These are phyloP conservation scores for Sapayoa aenigma DNA, from an alignment of 2,113 vertebrate species.

Conservation along the genomic window DNA sequence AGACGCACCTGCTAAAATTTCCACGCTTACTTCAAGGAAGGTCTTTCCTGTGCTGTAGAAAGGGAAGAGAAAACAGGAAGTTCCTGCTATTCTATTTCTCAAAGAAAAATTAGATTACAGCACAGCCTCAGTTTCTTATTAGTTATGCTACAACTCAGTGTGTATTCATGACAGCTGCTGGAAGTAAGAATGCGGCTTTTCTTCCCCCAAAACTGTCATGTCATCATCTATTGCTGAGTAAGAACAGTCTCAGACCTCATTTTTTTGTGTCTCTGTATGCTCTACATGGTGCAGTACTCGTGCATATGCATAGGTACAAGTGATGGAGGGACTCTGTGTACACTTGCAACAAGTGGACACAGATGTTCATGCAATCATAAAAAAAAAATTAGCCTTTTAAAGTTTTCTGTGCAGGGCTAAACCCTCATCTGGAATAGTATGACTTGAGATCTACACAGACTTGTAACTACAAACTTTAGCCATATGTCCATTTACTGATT, in stretches of 20 bases:
- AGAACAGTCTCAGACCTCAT: not conserved
- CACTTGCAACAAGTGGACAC: not conserved
- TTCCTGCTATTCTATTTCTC: not conserved
- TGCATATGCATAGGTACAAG: not conserved
- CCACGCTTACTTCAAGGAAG: slow-evolving; percentile 5
- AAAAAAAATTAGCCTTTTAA: not conserved
- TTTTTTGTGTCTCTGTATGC: not conserved
- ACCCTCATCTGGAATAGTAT: not conserved
- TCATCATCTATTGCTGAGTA: not conserved
- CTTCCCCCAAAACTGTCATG: not conserved
- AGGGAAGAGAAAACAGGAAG: not conserved
- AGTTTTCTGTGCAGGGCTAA: not conserved
- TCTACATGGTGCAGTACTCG: not conserved
- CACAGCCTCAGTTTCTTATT: not conserved
- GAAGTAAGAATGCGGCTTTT: not conserved
- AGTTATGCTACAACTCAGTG: not conserved
- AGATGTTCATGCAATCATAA: not conserved
- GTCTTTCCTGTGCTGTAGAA: slow-evolving; percentile 41
- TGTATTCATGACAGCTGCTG: not conserved
- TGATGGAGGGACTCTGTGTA: not conserved
- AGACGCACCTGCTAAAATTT: slow-evolving; percentile 65
- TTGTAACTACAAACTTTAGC: not conserved
- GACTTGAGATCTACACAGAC: not conserved
- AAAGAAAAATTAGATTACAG: not conserved
- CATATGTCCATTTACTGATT: not conserved